Evolutionary conservation across 2,113 vertebrate species (phyloP).

Genomic region (Xiphophorus couchianus): DNA sequence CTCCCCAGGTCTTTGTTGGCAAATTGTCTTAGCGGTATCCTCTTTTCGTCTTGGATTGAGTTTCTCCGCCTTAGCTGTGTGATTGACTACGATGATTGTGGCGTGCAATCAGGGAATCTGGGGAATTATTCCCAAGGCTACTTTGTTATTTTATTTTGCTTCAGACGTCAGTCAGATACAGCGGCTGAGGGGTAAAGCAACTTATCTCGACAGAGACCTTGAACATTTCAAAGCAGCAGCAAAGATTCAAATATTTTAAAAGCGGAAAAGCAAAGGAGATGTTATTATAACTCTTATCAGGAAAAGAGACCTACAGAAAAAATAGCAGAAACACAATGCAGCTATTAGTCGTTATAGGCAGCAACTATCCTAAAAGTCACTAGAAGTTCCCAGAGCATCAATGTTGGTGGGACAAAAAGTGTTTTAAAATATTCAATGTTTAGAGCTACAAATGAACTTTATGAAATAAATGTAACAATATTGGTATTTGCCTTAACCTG

Average conservation of each 20-base stretch:
- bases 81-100: constrained; percentile 51
- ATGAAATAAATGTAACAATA: too few species aligned
- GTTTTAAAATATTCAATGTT: too few species aligned
- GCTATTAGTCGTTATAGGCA: too few species aligned
- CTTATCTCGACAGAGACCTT: neutral
- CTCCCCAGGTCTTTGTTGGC: constrained; percentile 70
- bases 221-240: neutral
- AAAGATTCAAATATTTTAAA: neutral
- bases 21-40: constrained; percentile 71
- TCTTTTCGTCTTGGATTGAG: constrained; percentile 69
- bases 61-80: constrained; percentile 49
- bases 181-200: neutral
- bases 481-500: too few species aligned
- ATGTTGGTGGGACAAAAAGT: too few species aligned
- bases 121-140: constrained; percentile 19
- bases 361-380: too few species aligned
- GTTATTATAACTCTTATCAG: neutral
- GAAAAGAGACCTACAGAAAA: neutral
- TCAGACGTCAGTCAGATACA: neutral
- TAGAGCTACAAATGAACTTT: too few species aligned
- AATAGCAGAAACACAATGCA: too few species aligned
- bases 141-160: constrained; percentile 17
- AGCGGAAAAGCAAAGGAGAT: neutral
- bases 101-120: constrained; percentile 36
- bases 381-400: too few species aligned